Base-by-base conservation (phyloP, 1,140 invertebrate species). In the Bicyclus anynana region DNA sequence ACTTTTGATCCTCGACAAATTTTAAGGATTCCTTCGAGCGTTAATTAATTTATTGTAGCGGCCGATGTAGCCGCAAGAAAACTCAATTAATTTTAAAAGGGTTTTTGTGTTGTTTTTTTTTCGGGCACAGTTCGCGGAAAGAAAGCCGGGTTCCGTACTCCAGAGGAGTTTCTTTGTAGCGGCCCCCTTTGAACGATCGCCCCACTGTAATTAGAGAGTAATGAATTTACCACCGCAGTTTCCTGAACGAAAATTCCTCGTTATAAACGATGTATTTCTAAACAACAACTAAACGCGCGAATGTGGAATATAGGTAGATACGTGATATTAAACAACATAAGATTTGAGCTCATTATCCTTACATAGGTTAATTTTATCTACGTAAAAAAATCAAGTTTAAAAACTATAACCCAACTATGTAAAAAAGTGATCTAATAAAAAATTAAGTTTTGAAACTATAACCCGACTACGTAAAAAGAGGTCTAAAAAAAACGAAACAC, bases 1-100 rank as follows among this genome's bases (percentile, higher is more conserved):
- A 87, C 81, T 87, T 87, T 84, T 87, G 81, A 86, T 86, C 78
- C 81, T 79, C 77, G 72, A 82, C 84, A 81, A 87, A 86, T 87
- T 87, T 87, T 86, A 85, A 85, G 73, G 78, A 87, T 87, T 86
- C 81, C 81, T 84, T 79, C 69, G 71, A 86, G 81, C 83, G 83
- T 85, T 86, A 86, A 88, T 88, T 88, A 86, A 86, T 88, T 86
- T 84, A 86, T 86, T 88, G 81, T 85, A 84, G 76, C 77, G 69
- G 67, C 67, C 74, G 75, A 81, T 87, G 82, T 87, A 80, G 82
- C 83, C 80, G 77, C 83, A 86, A 86, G 81, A 86, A 86, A 88
- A 86, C 83, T 86, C 85, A 86, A 88, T 88, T 88, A 88, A 88
- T 86, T 86, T 85, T 85, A 86, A 88, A 88, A 88, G 83, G 85